Conservation (phyloP, 1,140 invertebrate genomes). For the Tenebrio molitor region DNA sequence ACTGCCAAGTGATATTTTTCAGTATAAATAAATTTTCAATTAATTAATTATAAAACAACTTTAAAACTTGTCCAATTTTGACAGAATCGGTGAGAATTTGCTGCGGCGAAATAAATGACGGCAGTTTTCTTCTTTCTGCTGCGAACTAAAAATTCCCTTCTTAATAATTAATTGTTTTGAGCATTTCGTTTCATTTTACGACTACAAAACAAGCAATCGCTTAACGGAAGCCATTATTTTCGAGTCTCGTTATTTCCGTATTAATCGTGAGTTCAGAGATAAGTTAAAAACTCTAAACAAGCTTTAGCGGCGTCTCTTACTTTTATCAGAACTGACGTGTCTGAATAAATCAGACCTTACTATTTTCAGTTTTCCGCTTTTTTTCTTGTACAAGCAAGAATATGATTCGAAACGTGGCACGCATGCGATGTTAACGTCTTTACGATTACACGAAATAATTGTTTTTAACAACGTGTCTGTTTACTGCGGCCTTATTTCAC, state of each 20-base stretch:
- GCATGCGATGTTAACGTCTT: slow-evolving; percentile 12
- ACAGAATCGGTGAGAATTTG: too few relatives aligned
- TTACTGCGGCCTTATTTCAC: slow-evolving; percentile 11
- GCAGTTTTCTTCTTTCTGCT: too few relatives aligned
- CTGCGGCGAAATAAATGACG: too few relatives aligned
- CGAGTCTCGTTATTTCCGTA: slow-evolving; percentile 28
- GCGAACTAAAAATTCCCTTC: too few relatives aligned
- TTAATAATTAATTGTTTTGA: too few relatives aligned
- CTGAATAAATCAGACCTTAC: slow-evolving; percentile 28
- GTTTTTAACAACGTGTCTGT: slow-evolving; percentile 28
- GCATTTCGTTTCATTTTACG: too few relatives aligned
- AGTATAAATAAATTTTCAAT: too few relatives aligned
- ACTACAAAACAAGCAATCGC: not conserved
- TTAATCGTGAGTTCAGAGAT: slow-evolving; percentile 33
- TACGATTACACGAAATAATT: slow-evolving; percentile 25
- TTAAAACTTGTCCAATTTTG: too few relatives aligned
- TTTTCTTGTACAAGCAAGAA: slow-evolving; percentile 11
- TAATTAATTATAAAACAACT: too few relatives aligned
- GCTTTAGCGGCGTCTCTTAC: slow-evolving; percentile 21
- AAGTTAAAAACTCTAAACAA: slow-evolving; percentile 27
- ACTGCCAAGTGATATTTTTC: too few relatives aligned
- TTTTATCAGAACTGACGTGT: slow-evolving; percentile 36
- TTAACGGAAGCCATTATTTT: slow-evolving; percentile 28
- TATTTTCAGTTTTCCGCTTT: slow-evolving; percentile 32
- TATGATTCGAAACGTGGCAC: slow-evolving; percentile 3